Percentiles rank a stretch among this genome's conserved stretches.
Conservation (phyloP, 2,888 invertebrate genomes). For the Schizotus pectinicornis region DNA sequence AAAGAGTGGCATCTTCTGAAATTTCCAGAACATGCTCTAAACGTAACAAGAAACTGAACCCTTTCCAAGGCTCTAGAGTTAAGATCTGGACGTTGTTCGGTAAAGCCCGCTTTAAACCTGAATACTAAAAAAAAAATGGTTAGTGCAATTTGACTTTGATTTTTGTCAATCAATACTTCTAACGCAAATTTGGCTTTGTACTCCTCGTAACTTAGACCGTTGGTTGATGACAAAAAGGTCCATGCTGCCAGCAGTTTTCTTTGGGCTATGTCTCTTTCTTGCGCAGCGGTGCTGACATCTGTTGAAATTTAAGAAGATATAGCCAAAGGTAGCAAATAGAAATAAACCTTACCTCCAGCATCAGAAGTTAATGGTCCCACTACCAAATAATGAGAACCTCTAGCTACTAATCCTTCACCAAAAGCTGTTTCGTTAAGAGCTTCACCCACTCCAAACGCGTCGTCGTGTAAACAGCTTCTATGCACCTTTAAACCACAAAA, state of each 20-base stretch:
- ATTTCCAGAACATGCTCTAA: conserved; percentile 67
- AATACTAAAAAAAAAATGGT: conserved; percentile 8
- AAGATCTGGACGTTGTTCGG: conserved; percentile 76
- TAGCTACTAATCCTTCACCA: conserved; percentile 70
- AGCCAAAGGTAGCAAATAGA: background rate
- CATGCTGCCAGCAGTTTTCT: conserved; percentile 64
- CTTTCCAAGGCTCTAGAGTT: conserved; percentile 78
- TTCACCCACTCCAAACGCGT: conserved; percentile 90
- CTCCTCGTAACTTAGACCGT: background rate
- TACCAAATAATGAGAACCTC: conserved; percentile 59
- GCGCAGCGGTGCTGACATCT: conserved; percentile 43
- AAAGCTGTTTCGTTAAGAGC: conserved; percentile 82
- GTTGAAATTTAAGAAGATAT: background rate
- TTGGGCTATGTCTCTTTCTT: conserved; percentile 60
- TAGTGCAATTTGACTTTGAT: background rate
- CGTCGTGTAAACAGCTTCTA: conserved; percentile 81
- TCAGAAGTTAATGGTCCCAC: conserved; percentile 32
- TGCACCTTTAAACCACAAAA: conserved; percentile 66
- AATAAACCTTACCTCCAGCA: background rate
- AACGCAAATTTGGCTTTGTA: too few relatives aligned
- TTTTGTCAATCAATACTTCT: background rate
- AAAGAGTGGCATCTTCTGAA: conserved; percentile 33
- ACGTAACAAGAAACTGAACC: conserved; percentile 56
- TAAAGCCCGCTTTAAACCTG: conserved; percentile 54
- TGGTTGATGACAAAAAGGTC: conserved; percentile 10